Base-by-base conservation (phyloP, 1,140 invertebrate species). In the Himalopsyche phryganea region DNA sequence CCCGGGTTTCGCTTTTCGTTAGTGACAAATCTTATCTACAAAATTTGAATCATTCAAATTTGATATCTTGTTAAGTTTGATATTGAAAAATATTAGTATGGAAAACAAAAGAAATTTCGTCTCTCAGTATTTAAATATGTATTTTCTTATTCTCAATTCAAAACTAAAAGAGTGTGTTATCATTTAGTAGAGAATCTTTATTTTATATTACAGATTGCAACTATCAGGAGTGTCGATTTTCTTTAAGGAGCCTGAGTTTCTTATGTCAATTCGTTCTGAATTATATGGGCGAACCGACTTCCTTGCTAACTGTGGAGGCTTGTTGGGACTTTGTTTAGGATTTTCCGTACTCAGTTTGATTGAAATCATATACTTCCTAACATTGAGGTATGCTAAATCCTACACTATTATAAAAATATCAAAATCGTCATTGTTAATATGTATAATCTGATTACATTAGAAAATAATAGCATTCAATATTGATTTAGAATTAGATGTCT, bases 161-260 rank as follows among this genome's bases (percentile, higher is more conserved):
- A n/a, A n/a, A n/a, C n/a, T n/a, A n/a, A n/a, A n/a, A n/a, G n/a
- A n/a, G n/a, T n/a, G n/a, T n/a, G n/a, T n/a, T n/a, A n/a, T n/a
- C n/a, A n/a, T n/a, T n/a, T n/a, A n/a, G n/a, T n/a, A n/a, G n/a
- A n/a, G n/a, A n/a, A n/a, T n/a, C n/a, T n/a, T n/a, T n/a, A n/a
- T n/a, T n/a, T n/a, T 40, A n/a, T 40, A 13, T 40, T 40, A 6
- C 38, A 40, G 38, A 3, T 11, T 40, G 11, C 11, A 13, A 11
- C 11, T 40, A 15, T 40, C 38, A 5, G 3, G 3, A 4, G 51
- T 80, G 51, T 68, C 73, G 68, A 67, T 84, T 58, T 75, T 81
- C 68, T 85, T 85, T 67, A 85, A 81, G 65, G 81, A 85, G 63
- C 74, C 78, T 32, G 81, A 85, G 60, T 85, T 85, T 56, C 85